Evolutionary conservation across 2,113 vertebrate genomes (phyloP), one percentile per base, ranked within the genome.

Genomic region (Delphinapterus leucas): DNA sequence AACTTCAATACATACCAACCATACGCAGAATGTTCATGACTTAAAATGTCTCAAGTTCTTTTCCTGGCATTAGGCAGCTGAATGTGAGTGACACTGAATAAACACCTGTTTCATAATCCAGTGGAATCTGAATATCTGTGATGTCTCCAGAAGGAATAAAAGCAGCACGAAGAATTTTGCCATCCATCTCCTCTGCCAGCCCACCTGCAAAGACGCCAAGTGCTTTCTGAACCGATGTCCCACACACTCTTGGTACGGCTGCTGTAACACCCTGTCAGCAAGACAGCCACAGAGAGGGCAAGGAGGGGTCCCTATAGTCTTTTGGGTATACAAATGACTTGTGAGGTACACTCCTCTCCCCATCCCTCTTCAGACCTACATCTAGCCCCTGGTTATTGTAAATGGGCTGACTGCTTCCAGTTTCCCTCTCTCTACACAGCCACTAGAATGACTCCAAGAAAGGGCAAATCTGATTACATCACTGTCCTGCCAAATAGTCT

Each of bases 141-240:
- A 99, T 98, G 97, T 99, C 99, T 15, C 99, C 99, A 94, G 99
- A 99, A 1, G 99, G 99, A 98, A 99, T 99, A 90, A 99, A 99
- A 9, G 99, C 99, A 1, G 99, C 99, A 86, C 99, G 99, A 26
- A 99, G 96, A 0, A 99, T 99, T 93, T 99, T 99, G 98, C 99
- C 99, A 31, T 99, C 99, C 97, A 99, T 99, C 92, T 99, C 99
- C 58, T 99, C 99, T 0, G 99, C 99, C 55, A 99, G 98, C 23
- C 99, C 99, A 53, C 99, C 99, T 99, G 97, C 86, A 88, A 93
- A n/a, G 44, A 44, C 12, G 63, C 9, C 44, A 71, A 74, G n/a
- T 12, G 25, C 25, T 38, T 84, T 83, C 63, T 49, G n/a, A 63
- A 77, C 4, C 3, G 25, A 44, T 11, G 18, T 18, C 60, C 26